Evolutionary conservation across 2,113 vertebrate species (phyloP).

Genomic region (Tinamus guttatus): DNA sequence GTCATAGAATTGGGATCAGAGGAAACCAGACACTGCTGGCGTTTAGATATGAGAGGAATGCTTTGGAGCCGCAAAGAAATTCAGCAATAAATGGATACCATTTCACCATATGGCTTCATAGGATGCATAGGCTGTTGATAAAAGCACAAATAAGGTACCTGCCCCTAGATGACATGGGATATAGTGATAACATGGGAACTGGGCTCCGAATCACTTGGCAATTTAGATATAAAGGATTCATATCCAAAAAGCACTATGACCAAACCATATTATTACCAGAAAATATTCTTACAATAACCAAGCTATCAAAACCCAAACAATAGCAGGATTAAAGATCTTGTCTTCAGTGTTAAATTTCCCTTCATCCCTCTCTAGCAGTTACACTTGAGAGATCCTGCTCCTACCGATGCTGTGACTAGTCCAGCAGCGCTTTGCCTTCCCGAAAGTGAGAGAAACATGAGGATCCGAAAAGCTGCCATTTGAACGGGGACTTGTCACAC

Average conservation of each 20-base stretch:
- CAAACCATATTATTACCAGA: not conserved
- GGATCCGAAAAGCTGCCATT: not conserved
- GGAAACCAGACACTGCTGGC: not conserved
- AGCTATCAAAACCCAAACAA: not conserved
- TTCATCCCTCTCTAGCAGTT: not conserved
- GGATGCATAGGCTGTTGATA: no score
- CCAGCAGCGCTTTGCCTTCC: not conserved
- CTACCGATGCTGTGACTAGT: no score
- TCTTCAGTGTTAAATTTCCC: not conserved
- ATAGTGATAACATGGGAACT: not conserved
- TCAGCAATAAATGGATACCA: accelerated
- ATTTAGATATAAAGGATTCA: not conserved
- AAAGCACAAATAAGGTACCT: not conserved
- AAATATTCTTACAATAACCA: not conserved
- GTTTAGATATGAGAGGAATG: not conserved
- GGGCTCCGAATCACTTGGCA: not conserved
- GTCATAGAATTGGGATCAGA: not conserved
- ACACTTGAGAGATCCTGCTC: not conserved
- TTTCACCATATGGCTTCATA: not conserved
- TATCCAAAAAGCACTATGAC: not conserved
- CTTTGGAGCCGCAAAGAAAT: not conserved
- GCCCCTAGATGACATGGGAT: no score
- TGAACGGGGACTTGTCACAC: not conserved
- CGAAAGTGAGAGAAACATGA: not conserved
- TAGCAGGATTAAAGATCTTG: not conserved